Evolutionary conservation across 2,113 vertebrate species (phyloP), one percentile per base, ranked within the genome.

Genomic region (Eublepharis macularius): DNA sequence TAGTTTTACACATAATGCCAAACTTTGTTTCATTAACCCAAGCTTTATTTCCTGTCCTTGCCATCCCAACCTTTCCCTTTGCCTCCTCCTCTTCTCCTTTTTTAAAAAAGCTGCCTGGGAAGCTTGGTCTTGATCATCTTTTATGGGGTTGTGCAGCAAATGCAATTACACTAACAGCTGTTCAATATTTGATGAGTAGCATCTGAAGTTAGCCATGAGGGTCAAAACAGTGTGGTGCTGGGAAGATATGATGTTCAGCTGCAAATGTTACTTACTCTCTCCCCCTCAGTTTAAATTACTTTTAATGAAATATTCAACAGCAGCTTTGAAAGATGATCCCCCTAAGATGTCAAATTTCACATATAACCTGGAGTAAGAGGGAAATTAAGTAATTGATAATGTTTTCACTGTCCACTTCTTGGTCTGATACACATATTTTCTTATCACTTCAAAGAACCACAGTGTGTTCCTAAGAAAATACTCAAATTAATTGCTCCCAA

Each of bases 171-270:
- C n/a, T 86, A 90, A 90, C 86, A 92, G 74, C 86, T 89, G 83
- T 77, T 93, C 90, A 90, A 84, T 93, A 91, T 89, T 94, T 91
- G 82, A 94, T 90, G 78, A 93, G 87, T 80, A 88, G 87, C 83
- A 89, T 89, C 80, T 87, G 75, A 81, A 88, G 83, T 89, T 83
- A 86, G 65, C 80, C 14, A 0, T 86, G 51, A 92, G 81, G 91
- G 88, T 93, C 88, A 93, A 86, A 88, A 54, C 43, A 82, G 78
- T 54, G 47, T 54, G 80, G 80, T 92, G 87, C 90, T 79, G 39
- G 41, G 57, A 74, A 83, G 73, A 88, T 83, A 89, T 81, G 88
- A 90, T 45, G 80, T 90, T 69, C 69, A 72, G 60, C 86, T 91
- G 82, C 78, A 93, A 89, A 92, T 91, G 88, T 93, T 89, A 90